phyloP scores from a whole-genome alignment of 2,888 invertebrate genomes.

The Apantesis nais region DNA sequence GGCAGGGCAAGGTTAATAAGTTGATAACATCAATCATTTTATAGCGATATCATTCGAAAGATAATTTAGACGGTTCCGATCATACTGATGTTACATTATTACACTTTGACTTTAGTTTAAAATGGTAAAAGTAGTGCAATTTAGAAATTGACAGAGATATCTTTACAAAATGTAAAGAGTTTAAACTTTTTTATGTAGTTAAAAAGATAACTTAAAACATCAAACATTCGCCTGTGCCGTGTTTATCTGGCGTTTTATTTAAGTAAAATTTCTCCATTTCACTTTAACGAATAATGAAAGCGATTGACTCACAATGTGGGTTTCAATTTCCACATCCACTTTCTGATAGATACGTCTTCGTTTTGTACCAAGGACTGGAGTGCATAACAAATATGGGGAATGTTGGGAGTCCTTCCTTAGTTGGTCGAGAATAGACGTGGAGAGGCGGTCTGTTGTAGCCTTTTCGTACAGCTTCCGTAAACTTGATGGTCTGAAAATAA shows the following conservation, averaged over 20 bases:
- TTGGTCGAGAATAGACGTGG: constrained; percentile 88
- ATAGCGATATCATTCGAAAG: background rate
- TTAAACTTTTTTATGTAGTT: background rate
- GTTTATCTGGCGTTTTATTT: background rate
- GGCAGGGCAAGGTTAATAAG: background rate
- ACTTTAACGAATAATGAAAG: constrained; percentile 20
- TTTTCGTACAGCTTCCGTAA: constrained; percentile 92
- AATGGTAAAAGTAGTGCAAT: background rate
- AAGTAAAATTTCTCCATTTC: constrained; percentile 15
- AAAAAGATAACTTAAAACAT: background rate
- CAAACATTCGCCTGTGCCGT: background rate
- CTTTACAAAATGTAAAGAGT: background rate
- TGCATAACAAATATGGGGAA: constrained; percentile 91
- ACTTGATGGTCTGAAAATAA: constrained; percentile 87
- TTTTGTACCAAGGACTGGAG: constrained; percentile 91
- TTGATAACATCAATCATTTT: background rate
- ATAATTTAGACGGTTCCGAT: background rate
- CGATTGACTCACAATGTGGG: constrained; percentile 90
- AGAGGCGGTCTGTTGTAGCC: constrained; percentile 89
- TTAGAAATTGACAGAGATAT: background rate
- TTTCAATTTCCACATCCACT: constrained; percentile 94
- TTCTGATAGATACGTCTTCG: constrained; percentile 88
- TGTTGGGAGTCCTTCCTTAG: constrained; percentile 87
- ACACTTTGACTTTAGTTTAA: background rate
- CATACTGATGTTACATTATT: background rate